Evolutionary conservation across 2,888 invertebrate species (phyloP), one percentile per base, ranked within the genome.

Genomic region (Drosophila hamatofila): DNA sequence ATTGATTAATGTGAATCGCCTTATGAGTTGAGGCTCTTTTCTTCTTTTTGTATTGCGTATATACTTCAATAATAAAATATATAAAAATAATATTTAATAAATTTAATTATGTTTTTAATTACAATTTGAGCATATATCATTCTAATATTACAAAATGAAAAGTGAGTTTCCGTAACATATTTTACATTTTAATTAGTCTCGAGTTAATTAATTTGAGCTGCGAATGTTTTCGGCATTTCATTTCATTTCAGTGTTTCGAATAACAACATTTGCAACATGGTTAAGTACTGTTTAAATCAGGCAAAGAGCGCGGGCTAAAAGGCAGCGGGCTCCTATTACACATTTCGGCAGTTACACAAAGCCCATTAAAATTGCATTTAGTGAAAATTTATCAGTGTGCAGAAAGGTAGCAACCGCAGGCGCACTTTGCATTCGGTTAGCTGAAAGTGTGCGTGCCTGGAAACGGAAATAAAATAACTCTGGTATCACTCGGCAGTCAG

Each of bases 391-490:
- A 89, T 77, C 75, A 78, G 55, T 75, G 74, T 72, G 81, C 77
- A 68, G 87, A 81, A 80, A 83, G 85, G 79, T 75, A 76, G 70
- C 63, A 75, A 79, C 85, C 85, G 77, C 91, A 83, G 83, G 88
- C 71, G 83, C 64, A 83, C 81, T 88, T 76, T 80, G 78, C 77
- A 80, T 77, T 82, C 44, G 46, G 42, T 65, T 55, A 74, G 72
- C 63, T 69, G 59, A 65, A 78, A 64, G 65, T 69, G 82, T 83
- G 79, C 74, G 73, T 80, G 81, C 51, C 72, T 81, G 90, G 84
- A 85, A 90, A 79, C 85, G 91, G 91, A 91, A 90, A 88, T 89
- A 78, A 81, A 91, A 83, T 91, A 83, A 84, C 81, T 76, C 75
- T 67, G 89, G 56, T 76, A 64, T 70, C 80, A 76, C 72, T 75